Conservation (phyloP, 2,797 vertebrate genomes). For the Melanotaenia boesemani region DNA sequence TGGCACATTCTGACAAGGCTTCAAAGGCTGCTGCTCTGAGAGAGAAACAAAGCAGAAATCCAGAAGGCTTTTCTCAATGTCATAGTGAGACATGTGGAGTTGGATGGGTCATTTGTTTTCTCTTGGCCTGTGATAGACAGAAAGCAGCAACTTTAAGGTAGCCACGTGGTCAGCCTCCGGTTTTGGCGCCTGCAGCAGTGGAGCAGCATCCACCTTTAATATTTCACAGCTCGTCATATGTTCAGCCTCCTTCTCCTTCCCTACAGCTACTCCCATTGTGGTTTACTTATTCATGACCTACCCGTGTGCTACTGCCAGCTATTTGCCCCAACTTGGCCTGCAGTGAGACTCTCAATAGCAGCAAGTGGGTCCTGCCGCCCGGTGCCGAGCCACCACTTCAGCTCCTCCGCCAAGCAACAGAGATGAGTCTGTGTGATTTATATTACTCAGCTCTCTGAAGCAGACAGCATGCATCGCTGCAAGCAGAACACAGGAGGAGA, state of each 20-base stretch:
- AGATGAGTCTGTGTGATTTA: slow-evolving; percentile 35
- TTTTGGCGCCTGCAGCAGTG: slow-evolving; percentile 58
- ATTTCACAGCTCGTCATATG: slow-evolving; percentile 78
- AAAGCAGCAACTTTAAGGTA: slow-evolving; percentile 27
- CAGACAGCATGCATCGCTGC: slow-evolving; percentile 24
- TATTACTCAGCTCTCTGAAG: slow-evolving; percentile 50
- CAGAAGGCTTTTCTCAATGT: slow-evolving; percentile 20
- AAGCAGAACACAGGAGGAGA: slow-evolving; percentile 36
- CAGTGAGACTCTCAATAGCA: slow-evolving; percentile 33
- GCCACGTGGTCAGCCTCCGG: slow-evolving; percentile 55
- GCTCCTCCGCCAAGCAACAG: slow-evolving; percentile 24
- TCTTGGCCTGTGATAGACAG: slow-evolving; percentile 21
- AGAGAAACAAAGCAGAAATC: slow-evolving; percentile 18
- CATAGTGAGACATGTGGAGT: slow-evolving; percentile 21
- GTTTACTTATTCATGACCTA: slow-evolving; percentile 72
- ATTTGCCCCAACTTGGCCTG: slow-evolving; percentile 50
- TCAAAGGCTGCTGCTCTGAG: slow-evolving; percentile 43
- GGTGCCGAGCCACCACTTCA: slow-evolving; percentile 32
- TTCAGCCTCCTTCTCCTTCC: slow-evolving; percentile 64
- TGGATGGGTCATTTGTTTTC: neutral
- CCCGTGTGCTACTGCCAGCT: slow-evolving; percentile 41
- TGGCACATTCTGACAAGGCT: slow-evolving; percentile 53
- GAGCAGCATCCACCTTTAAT: slow-evolving; percentile 77
- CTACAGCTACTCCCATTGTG: slow-evolving; percentile 63
- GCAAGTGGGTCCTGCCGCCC: slow-evolving; percentile 44